phyloP scores from a whole-genome alignment of 2,113 vertebrate genomes.

The Canis aureus region DNA sequence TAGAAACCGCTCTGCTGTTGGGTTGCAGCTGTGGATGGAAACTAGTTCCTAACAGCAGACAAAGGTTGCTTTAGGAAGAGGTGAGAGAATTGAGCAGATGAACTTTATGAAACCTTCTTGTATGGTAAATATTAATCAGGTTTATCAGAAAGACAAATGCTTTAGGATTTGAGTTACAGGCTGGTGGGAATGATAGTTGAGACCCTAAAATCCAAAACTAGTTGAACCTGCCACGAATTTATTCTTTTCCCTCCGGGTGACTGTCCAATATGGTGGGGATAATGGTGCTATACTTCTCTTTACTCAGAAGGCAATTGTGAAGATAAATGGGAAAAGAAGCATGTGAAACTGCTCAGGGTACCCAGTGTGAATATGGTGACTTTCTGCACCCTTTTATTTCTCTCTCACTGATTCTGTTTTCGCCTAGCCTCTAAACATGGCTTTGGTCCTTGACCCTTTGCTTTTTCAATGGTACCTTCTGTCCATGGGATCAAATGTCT shows the following conservation, averaged over 20 bases:
- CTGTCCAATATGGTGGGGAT: accelerated
- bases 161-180: background rate
- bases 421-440: background rate
- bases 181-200: background rate
- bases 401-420: background rate
- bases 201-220: background rate
- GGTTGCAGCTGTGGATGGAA: background rate
- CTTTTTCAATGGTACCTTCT: background rate
- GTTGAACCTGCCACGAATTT: background rate
- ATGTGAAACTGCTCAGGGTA: background rate
- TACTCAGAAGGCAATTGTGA: background rate
- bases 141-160: background rate
- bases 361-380: accelerated
- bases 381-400: background rate
- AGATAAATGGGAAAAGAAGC: background rate
- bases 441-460: background rate
- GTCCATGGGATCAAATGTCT: background rate
- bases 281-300: background rate
- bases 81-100: background rate
- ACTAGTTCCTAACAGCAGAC: background rate
- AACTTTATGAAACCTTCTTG: background rate
- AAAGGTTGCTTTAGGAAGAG: background rate
- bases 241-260: background rate
- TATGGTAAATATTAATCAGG: background rate
- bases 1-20: background rate